These are phyloP conservation scores for Tapirus indicus DNA, from an alignment of 2,797 vertebrate genomes.

Conservation along the genomic window DNA sequence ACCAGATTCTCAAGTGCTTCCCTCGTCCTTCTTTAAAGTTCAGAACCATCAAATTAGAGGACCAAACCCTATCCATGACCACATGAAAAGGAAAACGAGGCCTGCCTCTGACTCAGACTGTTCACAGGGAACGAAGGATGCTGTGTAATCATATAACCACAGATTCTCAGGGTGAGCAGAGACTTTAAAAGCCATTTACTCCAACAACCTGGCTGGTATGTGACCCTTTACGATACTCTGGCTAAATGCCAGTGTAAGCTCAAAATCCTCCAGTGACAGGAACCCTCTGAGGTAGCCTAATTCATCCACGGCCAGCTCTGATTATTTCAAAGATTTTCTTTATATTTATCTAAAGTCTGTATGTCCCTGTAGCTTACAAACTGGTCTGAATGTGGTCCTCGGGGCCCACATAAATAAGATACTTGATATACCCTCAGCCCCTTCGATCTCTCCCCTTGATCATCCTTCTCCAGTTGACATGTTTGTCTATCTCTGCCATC, in stretches of 20 bases:
- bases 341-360: neutral
- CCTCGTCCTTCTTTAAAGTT: constrained; percentile 34
- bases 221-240: neutral
- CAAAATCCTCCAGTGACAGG: neutral
- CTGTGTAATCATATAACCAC: neutral
- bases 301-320: neutral
- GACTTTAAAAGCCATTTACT: neutral
- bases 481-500: neutral
- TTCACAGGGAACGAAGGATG: neutral
- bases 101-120: constrained; percentile 24
- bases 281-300: neutral
- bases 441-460: neutral
- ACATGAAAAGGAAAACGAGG: constrained; percentile 62
- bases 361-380: neutral
- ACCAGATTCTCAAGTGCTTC: neutral
- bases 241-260: neutral
- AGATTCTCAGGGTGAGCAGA: neutral
- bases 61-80: neutral
- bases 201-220: neutral
- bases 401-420: neutral
- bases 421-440: neutral
- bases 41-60: constrained; percentile 59
- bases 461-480: neutral
- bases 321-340: neutral
- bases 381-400: neutral